phyloP scores from a whole-genome alignment of 2,888 invertebrate genomes.

The Philereme transversata region DNA sequence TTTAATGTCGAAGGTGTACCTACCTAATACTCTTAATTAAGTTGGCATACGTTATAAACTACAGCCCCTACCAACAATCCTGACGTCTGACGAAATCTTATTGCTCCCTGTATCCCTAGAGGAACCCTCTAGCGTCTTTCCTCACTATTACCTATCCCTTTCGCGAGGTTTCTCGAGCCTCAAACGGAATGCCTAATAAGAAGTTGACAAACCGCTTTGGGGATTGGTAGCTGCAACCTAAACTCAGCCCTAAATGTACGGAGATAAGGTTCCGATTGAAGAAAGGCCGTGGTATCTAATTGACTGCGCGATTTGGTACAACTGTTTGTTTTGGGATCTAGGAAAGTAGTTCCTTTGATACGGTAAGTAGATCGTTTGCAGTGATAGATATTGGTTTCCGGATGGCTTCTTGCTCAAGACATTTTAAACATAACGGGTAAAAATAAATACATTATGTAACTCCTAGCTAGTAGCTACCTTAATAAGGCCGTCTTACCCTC shows the following conservation, averaged over 20 bases:
- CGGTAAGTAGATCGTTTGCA: constrained; percentile 4
- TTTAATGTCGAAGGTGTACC: no score
- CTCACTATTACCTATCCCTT: constrained; percentile 31
- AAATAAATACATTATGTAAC: no score
- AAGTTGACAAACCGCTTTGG: constrained; percentile 44
- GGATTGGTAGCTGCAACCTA: constrained; percentile 22
- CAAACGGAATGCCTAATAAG: constrained; percentile 55
- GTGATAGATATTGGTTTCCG: not conserved
- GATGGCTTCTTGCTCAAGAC: not conserved
- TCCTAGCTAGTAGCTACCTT: no score
- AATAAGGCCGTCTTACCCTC: no score
- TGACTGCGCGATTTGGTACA: constrained; percentile 45
- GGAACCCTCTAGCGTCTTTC: constrained; percentile 18
- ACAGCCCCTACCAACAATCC: not conserved
- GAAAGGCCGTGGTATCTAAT: constrained; percentile 37
- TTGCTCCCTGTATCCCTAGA: not conserved
- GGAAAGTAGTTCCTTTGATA: constrained; percentile 33
- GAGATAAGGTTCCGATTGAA: constrained; percentile 31
- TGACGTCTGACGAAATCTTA: not conserved
- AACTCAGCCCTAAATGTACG: constrained; percentile 28
- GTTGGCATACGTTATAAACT: constrained; percentile 2
- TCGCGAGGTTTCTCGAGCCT: constrained; percentile 30
- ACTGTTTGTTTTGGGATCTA: constrained; percentile 47
- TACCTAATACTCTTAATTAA: constrained; percentile 10
- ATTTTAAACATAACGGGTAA: no score